Conservation (phyloP, 2,113 vertebrate genomes). For the Oryzias celebensis region DNA sequence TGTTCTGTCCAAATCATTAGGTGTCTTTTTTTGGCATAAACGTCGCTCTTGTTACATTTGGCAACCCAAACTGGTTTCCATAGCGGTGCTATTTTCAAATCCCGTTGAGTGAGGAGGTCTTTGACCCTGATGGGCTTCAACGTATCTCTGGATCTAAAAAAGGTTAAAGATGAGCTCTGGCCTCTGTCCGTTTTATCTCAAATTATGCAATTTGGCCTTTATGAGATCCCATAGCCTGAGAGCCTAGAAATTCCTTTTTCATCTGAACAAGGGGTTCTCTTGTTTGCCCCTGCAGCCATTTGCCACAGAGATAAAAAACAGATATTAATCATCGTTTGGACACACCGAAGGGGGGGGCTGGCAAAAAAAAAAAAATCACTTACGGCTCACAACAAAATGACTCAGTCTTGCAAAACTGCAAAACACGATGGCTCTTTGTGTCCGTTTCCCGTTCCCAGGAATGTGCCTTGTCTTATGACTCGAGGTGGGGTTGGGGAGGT, state of each 20-base stretch:
- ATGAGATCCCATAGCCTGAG: slow-evolving; percentile 85
- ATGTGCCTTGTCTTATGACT: slow-evolving; percentile 91
- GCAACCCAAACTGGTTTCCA: neutral
- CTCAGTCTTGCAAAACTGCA: slow-evolving; percentile 86
- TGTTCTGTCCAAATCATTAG: slow-evolving; percentile 37
- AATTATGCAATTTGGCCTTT: slow-evolving; percentile 91
- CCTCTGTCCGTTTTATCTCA: slow-evolving; percentile 86
- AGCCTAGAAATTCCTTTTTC: slow-evolving; percentile 79
- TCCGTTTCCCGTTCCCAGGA: slow-evolving; percentile 85
- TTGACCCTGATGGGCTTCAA: neutral
- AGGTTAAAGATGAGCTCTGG: slow-evolving; percentile 77
- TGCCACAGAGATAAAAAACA: slow-evolving; percentile 86
- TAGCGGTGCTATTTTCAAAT: slow-evolving; percentile 5
- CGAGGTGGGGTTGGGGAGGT: slow-evolving; percentile 74
- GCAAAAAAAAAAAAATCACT: slow-evolving; percentile 75
- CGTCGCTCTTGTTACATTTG: slow-evolving; percentile 3
- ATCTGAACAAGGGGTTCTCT: slow-evolving; percentile 88
- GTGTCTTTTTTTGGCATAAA: slow-evolving; percentile 13
- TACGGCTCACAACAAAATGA: slow-evolving; percentile 87
- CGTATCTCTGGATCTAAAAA: slow-evolving; percentile 43
- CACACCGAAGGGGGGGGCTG: slow-evolving; percentile 44
- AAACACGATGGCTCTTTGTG: slow-evolving; percentile 89
- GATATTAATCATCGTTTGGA: slow-evolving; percentile 98
- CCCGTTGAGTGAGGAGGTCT: slow-evolving; percentile 4
- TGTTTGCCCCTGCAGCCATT: slow-evolving; percentile 86